These are phyloP conservation scores for Drosophila asahinai DNA, from an alignment of 1,140 invertebrate species.

Conservation along the genomic window DNA sequence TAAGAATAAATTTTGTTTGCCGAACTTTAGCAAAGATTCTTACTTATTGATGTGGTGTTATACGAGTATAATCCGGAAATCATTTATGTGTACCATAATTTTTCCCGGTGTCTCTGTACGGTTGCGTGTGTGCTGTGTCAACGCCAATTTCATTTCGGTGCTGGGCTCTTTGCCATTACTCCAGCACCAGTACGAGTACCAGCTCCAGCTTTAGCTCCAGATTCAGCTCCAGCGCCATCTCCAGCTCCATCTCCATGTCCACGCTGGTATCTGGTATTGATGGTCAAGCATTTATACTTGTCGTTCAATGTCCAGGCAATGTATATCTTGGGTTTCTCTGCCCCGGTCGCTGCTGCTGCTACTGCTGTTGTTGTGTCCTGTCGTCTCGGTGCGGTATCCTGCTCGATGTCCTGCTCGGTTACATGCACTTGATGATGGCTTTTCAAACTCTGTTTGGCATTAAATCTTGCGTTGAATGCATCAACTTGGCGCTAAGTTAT, in stretches of 20 bases:
- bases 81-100: not conserved
- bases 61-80: too few relatives aligned
- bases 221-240: slow-evolving; percentile 2
- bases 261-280: slow-evolving; percentile 64
- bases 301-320: slow-evolving; percentile 68
- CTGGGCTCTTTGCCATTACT: slow-evolving; percentile 24
- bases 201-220: slow-evolving; percentile 13
- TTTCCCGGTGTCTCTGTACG: slow-evolving; percentile 3
- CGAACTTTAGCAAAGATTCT: too few relatives aligned
- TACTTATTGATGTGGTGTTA: too few relatives aligned
- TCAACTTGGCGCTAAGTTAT: slow-evolving; percentile 78
- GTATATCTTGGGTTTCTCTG: slow-evolving; percentile 50
- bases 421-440: slow-evolving; percentile 74
- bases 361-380: slow-evolving; percentile 3
- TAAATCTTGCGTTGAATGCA: slow-evolving; percentile 63
- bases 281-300: slow-evolving; percentile 73
- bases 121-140: slow-evolving; percentile 42
- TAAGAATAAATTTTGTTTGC: too few relatives aligned
- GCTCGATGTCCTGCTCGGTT: slow-evolving; percentile 50
- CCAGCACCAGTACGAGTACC: slow-evolving; percentile 2
- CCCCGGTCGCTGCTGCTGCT: not conserved
- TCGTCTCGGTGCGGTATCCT: slow-evolving; percentile 19
- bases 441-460: slow-evolving; percentile 69
- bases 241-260: slow-evolving; percentile 28
- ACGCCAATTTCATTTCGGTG: slow-evolving; percentile 62